Evolutionary conservation across 2,888 invertebrate genomes (phyloP).

Genomic region (Aspidiotus destructor): DNA sequence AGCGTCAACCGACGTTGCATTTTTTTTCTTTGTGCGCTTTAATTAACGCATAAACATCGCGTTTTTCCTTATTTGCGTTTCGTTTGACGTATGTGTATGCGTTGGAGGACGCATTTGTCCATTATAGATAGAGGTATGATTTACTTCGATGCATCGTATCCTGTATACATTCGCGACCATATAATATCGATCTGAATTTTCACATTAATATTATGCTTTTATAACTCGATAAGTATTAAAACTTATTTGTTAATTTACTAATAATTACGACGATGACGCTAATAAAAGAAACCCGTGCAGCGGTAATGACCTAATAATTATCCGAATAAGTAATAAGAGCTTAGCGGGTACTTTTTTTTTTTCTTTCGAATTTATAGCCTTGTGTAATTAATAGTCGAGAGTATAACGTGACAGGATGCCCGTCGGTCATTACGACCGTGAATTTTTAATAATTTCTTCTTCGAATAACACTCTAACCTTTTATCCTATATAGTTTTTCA

Average conservation of each 20-base stretch:
- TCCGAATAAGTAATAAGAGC: slow-evolving; percentile 2
- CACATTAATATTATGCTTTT: too few species aligned
- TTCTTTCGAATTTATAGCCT: slow-evolving; percentile 29
- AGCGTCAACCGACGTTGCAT: too few species aligned
- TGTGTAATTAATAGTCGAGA: slow-evolving; percentile 28
- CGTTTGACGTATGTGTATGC: too few species aligned
- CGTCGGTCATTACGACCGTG: slow-evolving; percentile 30
- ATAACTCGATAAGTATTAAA: too few species aligned
- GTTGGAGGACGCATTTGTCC: too few species aligned
- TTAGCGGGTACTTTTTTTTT: neutral
- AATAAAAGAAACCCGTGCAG: neutral
- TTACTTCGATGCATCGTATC: too few species aligned
- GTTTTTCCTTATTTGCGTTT: too few species aligned
- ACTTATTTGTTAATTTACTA: neutral
- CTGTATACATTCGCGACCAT: too few species aligned
- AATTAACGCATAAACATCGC: too few species aligned
- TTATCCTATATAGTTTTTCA: slow-evolving; percentile 6
- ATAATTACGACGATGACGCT: slow-evolving; percentile 1
- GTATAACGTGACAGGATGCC: slow-evolving; percentile 32
- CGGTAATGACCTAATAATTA: slow-evolving; percentile 16
- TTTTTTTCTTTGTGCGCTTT: too few species aligned
- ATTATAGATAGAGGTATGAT: too few species aligned
- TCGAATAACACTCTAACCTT: slow-evolving; percentile 6
- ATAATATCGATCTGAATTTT: too few species aligned
- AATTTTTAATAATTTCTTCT: slow-evolving; percentile 28